phyloP scores from a whole-genome alignment of 2,888 invertebrate genomes.

The Andrena praecox region DNA sequence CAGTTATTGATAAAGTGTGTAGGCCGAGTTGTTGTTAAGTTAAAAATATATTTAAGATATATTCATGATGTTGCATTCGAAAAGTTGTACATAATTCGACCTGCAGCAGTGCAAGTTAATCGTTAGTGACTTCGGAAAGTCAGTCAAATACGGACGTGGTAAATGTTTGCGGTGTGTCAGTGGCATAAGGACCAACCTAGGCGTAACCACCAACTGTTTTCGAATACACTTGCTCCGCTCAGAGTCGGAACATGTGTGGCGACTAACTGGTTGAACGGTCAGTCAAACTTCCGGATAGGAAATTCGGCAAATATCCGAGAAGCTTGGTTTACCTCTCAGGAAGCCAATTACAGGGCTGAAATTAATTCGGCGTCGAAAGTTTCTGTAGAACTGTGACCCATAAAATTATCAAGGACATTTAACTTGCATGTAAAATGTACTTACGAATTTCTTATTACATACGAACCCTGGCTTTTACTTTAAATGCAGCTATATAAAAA shows the following conservation, averaged over 20 bases:
- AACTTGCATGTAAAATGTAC: not conserved
- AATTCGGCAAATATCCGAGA: slow-evolving; percentile 78
- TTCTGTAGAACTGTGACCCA: not conserved
- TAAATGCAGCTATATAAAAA: not conserved
- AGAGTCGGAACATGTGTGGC: slow-evolving; percentile 58
- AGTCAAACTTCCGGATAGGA: slow-evolving; percentile 77
- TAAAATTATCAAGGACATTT: slow-evolving; percentile 3
- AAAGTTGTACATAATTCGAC: slow-evolving; percentile 1
- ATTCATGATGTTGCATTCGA: not conserved
- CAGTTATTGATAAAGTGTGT: not conserved
- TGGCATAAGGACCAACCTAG: slow-evolving; percentile 53
- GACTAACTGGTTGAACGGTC: slow-evolving; percentile 77
- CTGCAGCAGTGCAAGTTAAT: slow-evolving; percentile 23
- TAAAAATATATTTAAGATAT: not conserved
- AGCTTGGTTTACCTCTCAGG: slow-evolving; percentile 52
- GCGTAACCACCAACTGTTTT: slow-evolving; percentile 66
- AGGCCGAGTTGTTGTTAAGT: not conserved
- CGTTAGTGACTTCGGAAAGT: slow-evolving; percentile 54
- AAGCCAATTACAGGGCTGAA: slow-evolving; percentile 52
- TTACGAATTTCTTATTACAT: not conserved
- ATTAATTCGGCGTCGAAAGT: slow-evolving; percentile 22
- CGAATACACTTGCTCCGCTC: slow-evolving; percentile 55
- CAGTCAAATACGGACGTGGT: slow-evolving; percentile 52
- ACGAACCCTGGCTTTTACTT: not conserved
- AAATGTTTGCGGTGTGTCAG: slow-evolving; percentile 67